Percentiles rank a stretch among this genome's conserved stretches.
phyloP scores from a whole-genome alignment of 1,140 invertebrate genomes.

The Ctenoplectra terminalis region DNA sequence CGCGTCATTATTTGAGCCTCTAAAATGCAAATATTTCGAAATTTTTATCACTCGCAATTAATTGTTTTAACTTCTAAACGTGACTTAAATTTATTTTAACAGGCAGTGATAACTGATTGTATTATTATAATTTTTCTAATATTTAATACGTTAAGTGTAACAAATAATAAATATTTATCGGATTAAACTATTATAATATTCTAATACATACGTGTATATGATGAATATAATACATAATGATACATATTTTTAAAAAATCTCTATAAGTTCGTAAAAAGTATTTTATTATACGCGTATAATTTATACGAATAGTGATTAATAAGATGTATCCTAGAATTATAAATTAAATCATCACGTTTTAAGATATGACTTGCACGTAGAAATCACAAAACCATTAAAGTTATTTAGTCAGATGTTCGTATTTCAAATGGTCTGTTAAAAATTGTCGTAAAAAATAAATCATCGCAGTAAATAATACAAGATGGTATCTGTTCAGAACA shows the following conservation, averaged over 20 bases:
- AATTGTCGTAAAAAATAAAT: neutral
- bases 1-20: neutral
- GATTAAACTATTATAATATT: neutral
- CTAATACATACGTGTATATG: neutral
- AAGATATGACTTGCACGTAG: neutral
- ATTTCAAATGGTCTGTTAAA: neutral
- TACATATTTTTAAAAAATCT: slow-evolving; percentile 10
- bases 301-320: neutral
- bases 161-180: slow-evolving; percentile 13
- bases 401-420: neutral
- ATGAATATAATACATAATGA: slow-evolving; percentile 26
- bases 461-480: neutral
- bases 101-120: slow-evolving; percentile 23
- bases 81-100: neutral
- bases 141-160: slow-evolving; percentile 1
- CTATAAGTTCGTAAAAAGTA: neutral
- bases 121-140: slow-evolving; percentile 11
- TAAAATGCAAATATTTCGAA: neutral
- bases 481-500: neutral
- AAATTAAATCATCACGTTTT: neutral
- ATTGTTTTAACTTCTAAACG: neutral
- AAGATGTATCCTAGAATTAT: neutral
- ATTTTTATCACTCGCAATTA: neutral
- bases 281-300: neutral
- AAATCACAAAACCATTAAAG: neutral